phyloP scores from a whole-genome alignment of 2,888 invertebrate genomes.

The Ctena decussata region DNA sequence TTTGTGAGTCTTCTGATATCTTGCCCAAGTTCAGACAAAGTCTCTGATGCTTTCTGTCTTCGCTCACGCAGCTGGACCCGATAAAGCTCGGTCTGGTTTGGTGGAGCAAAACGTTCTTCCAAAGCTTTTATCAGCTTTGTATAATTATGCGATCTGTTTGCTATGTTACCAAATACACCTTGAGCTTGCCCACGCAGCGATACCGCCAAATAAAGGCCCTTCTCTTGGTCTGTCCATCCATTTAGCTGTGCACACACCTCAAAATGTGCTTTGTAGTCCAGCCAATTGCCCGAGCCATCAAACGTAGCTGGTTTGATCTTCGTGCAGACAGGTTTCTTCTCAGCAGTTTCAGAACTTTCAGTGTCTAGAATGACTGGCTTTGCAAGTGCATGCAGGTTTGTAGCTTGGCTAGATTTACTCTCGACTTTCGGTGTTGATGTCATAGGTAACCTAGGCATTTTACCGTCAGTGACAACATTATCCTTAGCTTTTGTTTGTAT shows the following conservation, averaged over 20 bases:
- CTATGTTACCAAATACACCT: conserved; percentile 7
- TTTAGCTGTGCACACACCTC: not conserved
- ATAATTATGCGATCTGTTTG: not conserved
- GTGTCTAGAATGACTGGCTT: no score
- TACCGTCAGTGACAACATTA: no score
- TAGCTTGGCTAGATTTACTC: no score
- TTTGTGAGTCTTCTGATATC: not conserved
- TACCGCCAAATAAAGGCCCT: not conserved
- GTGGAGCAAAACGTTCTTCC: not conserved
- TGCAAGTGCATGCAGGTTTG: no score
- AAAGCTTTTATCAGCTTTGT: not conserved
- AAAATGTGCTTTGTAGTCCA: not conserved
- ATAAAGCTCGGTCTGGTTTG: no score
- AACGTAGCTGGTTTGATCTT: no score
- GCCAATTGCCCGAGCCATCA: not conserved
- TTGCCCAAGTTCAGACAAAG: not conserved
- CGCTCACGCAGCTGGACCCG: no score
- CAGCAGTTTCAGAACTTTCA: no score
- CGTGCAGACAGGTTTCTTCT: no score
- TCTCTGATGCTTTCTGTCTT: not conserved
- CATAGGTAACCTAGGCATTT: no score
- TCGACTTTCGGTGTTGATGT: no score
- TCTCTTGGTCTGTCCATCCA: not conserved
- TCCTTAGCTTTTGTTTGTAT: no score
- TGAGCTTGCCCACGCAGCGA: not conserved